Evolutionary conservation across 2,888 invertebrate species (phyloP).

Genomic region (Xiphydria camelus): DNA sequence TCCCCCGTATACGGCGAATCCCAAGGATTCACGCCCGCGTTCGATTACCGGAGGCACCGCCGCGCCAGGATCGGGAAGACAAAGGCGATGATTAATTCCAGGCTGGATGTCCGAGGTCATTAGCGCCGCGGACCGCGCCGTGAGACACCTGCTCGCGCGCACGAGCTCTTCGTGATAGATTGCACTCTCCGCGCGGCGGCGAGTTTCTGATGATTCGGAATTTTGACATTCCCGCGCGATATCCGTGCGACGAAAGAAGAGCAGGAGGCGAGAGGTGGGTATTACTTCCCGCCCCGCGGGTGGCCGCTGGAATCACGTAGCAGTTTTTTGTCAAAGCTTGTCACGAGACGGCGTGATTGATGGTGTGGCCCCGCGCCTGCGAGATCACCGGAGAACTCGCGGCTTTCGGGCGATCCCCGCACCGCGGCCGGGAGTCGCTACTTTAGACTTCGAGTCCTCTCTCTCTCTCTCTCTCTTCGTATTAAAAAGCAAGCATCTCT

Average conservation of each 20-base stretch:
- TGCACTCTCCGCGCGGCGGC: conserved; percentile 30
- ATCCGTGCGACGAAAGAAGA: conserved; percentile 26
- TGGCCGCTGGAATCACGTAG: conserved; percentile 36
- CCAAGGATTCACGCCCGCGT: too few species aligned
- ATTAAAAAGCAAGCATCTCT: too few species aligned
- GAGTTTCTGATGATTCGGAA: conserved; percentile 49
- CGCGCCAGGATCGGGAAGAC: conserved; percentile 44
- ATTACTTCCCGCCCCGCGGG: conserved; percentile 33
- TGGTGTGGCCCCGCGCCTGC: conserved; percentile 17
- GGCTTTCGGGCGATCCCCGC: conserved; percentile 7
- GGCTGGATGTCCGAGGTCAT: conserved; percentile 52
- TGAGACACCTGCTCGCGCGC: conserved; percentile 55
- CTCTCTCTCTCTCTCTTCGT: too few species aligned
- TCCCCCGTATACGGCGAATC: too few species aligned
- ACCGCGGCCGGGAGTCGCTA: too few species aligned
- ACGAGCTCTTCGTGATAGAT: conserved; percentile 53
- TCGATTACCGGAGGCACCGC: conserved; percentile 24
- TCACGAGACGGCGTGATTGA: conserved; percentile 42
- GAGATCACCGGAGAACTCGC: conserved; percentile 21
- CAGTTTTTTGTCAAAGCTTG: conserved; percentile 46
- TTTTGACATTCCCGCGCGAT: conserved; percentile 43
- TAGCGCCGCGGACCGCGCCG: conserved; percentile 50
- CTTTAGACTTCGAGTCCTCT: too few species aligned
- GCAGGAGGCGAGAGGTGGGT: conserved; percentile 22
- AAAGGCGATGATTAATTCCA: conserved; percentile 56